Evolutionary conservation across 1,140 invertebrate genomes (phyloP), one percentile per base, ranked within the genome.

Genomic region (Heliothis subflexa): DNA sequence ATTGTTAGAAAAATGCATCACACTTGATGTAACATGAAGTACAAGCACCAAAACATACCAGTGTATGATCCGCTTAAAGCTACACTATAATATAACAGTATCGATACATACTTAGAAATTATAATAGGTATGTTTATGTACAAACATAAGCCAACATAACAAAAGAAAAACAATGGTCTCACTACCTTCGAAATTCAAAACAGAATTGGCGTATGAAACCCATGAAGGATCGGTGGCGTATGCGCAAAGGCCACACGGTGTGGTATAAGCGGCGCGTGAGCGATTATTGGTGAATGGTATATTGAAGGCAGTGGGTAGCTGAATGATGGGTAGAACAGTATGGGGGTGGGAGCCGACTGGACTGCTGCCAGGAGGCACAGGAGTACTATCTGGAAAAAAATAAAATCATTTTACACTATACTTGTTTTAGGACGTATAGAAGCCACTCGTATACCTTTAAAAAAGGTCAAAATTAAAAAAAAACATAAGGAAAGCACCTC

Each of bases 221-320:
- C 70, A 16, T 55, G 78, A 0, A 66, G 50, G 18, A 73, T n/a
- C 0, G 78, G 14, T 12, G 28, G 70, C 2, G 61, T n/a, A 89
- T 74, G 9, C 85, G 86, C 2, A 49, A 75, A 33, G 2, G 59
- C 21, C 21, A 75, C 73, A 12, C 47, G 59, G 21, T 70, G 47
- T 16, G 50, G 47, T 11, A 75, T 12, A 10, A 75, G n/a, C 21
- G 73, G 57, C 4, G 45, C 59, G n/a, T 75, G 73, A 1, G 73
- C 57, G 10, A 74, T 21, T 25, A 75, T 52, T n/a, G 73, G 73
- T 18, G 85, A 68, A 21, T 86, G 85, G 55, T 82, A 73, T 0
- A 78, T 28, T 45, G 70, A 72, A 0, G 70, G 33, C 9, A 74
- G 40, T 13, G 18, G 57, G 40, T 75, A 75, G 7, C 40, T 59